Percentiles rank a stretch among this genome's conserved stretches.
Conservation (phyloP, 2,888 invertebrate species). For the Papilio elwesi region DNA sequence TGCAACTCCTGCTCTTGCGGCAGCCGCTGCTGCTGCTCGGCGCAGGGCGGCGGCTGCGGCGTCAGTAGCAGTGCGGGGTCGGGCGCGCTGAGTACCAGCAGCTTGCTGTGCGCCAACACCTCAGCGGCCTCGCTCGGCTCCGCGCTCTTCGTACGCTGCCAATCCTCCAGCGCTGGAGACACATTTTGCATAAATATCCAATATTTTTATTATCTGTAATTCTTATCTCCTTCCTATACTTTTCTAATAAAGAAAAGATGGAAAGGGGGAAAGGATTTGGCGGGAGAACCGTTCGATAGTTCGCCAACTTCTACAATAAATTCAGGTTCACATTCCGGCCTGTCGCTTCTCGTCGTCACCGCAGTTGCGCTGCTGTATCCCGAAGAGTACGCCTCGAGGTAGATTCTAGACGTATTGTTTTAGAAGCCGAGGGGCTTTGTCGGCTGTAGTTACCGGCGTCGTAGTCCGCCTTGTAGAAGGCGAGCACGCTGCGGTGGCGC, state of each 20-base stretch:
- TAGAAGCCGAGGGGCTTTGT: too few species aligned
- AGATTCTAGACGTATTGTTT: too few species aligned
- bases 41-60: constrained; percentile 51
- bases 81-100: constrained; percentile 90
- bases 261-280: background rate
- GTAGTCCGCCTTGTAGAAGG: constrained; percentile 94
- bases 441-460: constrained; percentile 50
- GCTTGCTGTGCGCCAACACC: constrained; percentile 82
- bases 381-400: too few species aligned
- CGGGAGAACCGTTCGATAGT: too few species aligned
- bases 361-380: too few species aligned
- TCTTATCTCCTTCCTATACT: too few species aligned
- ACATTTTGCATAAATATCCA: background rate
- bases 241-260: too few species aligned
- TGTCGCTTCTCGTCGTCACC: too few species aligned
- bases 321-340: too few species aligned
- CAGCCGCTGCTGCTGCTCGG: constrained; percentile 80
- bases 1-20: constrained; percentile 5
- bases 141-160: constrained; percentile 44
- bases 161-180: constrained; percentile 48
- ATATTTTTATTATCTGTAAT: too few species aligned
- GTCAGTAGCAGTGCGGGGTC: constrained; percentile 87
- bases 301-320: too few species aligned
- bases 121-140: constrained; percentile 46
- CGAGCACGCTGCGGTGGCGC: constrained; percentile 86